These are phyloP conservation scores for Drosophila triauraria DNA, from an alignment of 1,140 invertebrate genomes.

Conservation along the genomic window DNA sequence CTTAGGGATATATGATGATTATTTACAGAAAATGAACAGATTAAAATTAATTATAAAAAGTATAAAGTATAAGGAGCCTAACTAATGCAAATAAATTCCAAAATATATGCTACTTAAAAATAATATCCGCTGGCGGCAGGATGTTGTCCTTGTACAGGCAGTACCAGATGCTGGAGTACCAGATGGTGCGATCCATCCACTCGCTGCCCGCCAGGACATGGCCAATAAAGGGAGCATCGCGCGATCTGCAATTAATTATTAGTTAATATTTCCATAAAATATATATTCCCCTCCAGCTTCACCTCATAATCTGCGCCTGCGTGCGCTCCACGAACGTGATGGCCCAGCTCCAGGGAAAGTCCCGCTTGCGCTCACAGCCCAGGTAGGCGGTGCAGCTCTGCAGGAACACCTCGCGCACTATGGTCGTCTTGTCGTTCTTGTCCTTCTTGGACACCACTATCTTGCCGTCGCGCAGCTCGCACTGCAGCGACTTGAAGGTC, in stretches of 20 bases:
- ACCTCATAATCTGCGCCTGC: slow-evolving; percentile 89
- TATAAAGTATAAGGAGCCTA: slow-evolving; percentile 1
- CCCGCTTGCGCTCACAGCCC: slow-evolving; percentile 92
- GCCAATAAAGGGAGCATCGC: slow-evolving; percentile 92
- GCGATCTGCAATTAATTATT: slow-evolving; percentile 87
- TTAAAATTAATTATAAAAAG: background rate
- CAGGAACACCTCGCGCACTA: slow-evolving; percentile 79
- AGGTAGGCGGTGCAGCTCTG: slow-evolving; percentile 87
- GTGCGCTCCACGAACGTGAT: slow-evolving; percentile 90
- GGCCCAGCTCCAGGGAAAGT: slow-evolving; percentile 91
- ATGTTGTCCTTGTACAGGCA: slow-evolving; percentile 87
- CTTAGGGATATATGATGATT: background rate
- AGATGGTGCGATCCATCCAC: slow-evolving; percentile 90
- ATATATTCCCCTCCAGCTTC: slow-evolving; percentile 28
- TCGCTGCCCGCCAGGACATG: slow-evolving; percentile 90
- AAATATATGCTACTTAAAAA: slow-evolving; percentile 83
- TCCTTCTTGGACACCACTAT: slow-evolving; percentile 91
- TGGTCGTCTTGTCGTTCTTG: slow-evolving; percentile 79
- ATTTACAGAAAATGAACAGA: slow-evolving; percentile 16
- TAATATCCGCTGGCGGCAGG: slow-evolving; percentile 86
- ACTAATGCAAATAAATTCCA: slow-evolving; percentile 31
- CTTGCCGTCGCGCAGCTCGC: slow-evolving; percentile 92
- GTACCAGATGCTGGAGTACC: slow-evolving; percentile 91
- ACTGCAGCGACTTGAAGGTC: slow-evolving; percentile 90
- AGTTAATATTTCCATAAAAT: background rate